Conservation (phyloP, 1,140 invertebrate genomes). For the Orius insidiosus region DNA sequence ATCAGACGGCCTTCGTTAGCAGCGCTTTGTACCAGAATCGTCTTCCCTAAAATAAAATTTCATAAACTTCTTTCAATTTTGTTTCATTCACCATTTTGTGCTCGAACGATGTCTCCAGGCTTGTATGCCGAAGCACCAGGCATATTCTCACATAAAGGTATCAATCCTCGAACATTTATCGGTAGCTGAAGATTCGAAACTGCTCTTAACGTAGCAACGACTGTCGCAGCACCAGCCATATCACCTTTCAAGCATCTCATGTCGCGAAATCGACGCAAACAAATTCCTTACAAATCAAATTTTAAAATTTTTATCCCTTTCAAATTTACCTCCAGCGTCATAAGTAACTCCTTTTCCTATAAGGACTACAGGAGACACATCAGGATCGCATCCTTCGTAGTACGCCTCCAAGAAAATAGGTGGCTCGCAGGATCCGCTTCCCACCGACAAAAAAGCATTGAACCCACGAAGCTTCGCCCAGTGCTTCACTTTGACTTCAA, state of each 20-base stretch:
- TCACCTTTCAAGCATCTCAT: constrained; percentile 45
- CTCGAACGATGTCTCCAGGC: constrained; percentile 43
- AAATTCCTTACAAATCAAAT: constrained; percentile 45
- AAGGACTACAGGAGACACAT: constrained; percentile 27
- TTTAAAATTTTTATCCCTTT: too few species aligned
- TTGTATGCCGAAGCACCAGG: constrained; percentile 38
- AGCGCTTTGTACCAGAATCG: constrained; percentile 45
- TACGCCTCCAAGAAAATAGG: constrained; percentile 41
- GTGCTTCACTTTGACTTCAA: constrained; percentile 31
- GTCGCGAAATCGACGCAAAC: constrained; percentile 33
- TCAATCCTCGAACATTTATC: constrained; percentile 34
- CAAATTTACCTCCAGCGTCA: constrained; percentile 38
- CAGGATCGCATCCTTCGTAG: constrained; percentile 28
- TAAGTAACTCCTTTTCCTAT: constrained; percentile 43
- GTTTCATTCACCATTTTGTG: constrained; percentile 32
- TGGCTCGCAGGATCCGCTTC: constrained; percentile 40
- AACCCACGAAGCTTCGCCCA: constrained; percentile 43
- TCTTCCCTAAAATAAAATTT: constrained; percentile 27
- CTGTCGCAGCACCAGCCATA: constrained; percentile 46
- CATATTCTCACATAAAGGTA: constrained; percentile 45
- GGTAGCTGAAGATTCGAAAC: constrained; percentile 33
- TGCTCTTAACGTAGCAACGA: constrained; percentile 33
- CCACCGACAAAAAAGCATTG: constrained; percentile 42
- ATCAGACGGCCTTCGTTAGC: constrained; percentile 46
- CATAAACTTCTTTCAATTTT: not conserved